These are phyloP conservation scores for Julus scandinavius DNA, from an alignment of 2,888 invertebrate species.

Conservation along the genomic window DNA sequence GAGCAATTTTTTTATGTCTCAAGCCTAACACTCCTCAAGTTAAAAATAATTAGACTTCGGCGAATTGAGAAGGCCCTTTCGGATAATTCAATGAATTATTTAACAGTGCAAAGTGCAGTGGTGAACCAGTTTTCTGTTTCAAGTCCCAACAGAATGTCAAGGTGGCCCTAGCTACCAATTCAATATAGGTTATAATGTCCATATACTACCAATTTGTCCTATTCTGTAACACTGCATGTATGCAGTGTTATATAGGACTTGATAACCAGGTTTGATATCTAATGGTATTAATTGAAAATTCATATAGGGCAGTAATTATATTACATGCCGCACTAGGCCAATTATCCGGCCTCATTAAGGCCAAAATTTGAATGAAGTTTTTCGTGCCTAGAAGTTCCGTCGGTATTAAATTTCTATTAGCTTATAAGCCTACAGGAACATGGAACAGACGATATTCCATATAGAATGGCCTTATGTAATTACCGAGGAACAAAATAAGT, in stretches of 20 bases:
- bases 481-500: constrained; percentile 33
- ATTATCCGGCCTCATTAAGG: constrained; percentile 22
- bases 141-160: no score
- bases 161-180: no score
- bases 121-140: no score
- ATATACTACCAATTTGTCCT: no score
- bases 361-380: constrained; percentile 8
- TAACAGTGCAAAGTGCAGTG: not conserved
- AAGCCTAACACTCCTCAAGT: no score
- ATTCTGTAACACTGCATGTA: not conserved
- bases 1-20: no score
- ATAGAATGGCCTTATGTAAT: constrained; percentile 14
- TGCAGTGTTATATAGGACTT: no score
- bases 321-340: constrained; percentile 2
- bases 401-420: constrained; percentile 5
- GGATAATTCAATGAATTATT: not conserved
- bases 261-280: not conserved
- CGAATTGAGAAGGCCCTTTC: no score
- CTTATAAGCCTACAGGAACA: not conserved
- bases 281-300: constrained; percentile 21
- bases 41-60: no score
- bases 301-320: not conserved
- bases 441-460: not conserved
- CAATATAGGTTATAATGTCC: no score
- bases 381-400: not conserved